Evolutionary conservation across 2,888 invertebrate species (phyloP).

Genomic region (Exocentrus adspersus): DNA sequence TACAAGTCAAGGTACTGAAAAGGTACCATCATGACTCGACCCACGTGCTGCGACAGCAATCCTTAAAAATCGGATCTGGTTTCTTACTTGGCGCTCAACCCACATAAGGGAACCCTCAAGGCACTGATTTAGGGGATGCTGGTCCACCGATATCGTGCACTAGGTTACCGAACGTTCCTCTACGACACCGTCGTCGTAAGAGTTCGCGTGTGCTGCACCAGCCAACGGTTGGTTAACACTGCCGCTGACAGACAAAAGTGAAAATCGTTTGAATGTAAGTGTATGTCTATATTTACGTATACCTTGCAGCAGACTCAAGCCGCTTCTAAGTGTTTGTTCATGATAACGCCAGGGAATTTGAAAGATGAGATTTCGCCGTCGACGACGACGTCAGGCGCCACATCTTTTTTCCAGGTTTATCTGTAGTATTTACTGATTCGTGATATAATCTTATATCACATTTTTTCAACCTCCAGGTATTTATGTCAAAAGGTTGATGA

Average conservation of each 20-base stretch:
- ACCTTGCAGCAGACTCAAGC: neutral
- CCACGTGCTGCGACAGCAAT: conserved; percentile 15
- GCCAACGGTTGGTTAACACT: conserved; percentile 12
- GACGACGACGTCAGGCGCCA: neutral
- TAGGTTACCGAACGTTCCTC: neutral
- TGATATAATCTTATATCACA: too few species aligned
- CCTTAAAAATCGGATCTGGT: conserved; percentile 5
- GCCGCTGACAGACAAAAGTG: conserved; percentile 19
- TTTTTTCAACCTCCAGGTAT: neutral
- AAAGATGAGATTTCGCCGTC: neutral
- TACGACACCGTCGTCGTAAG: neutral
- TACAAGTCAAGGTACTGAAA: conserved; percentile 2
- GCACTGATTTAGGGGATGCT: neutral
- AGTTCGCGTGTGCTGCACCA: conserved; percentile 4
- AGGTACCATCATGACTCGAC: conserved; percentile 5
- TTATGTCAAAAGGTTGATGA: neutral
- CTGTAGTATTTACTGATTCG: neutral
- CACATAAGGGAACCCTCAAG: neutral
- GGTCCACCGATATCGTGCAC: neutral
- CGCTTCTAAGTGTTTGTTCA: neutral
- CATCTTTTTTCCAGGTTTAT: too few species aligned
- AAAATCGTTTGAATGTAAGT: conserved; percentile 19
- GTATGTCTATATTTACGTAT: conserved; percentile 21
- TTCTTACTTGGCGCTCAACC: conserved; percentile 10
- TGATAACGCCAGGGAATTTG: neutral